phyloP scores from a whole-genome alignment of 2,888 invertebrate genomes.

The Colletes collaris region DNA sequence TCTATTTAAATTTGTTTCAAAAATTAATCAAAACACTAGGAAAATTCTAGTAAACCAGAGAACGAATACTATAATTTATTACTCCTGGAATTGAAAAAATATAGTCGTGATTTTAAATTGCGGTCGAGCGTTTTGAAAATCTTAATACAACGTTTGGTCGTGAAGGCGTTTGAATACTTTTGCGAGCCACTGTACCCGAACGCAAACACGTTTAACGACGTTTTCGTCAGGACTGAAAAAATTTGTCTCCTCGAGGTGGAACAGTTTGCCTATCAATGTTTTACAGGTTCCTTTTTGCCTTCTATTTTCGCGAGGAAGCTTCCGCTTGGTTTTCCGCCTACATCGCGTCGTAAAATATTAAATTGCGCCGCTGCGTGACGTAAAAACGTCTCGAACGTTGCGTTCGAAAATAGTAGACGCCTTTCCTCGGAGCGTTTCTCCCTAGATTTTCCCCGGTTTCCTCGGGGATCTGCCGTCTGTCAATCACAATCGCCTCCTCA shows the following conservation, averaged over 20 bases:
- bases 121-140: too few relatives aligned
- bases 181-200: too few relatives aligned
- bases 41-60: too few relatives aligned
- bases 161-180: too few relatives aligned
- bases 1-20: too few relatives aligned
- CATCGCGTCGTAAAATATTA: slow-evolving; percentile 16
- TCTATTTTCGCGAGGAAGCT: not conserved
- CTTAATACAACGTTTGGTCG: too few relatives aligned
- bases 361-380: too few relatives aligned
- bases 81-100: too few relatives aligned
- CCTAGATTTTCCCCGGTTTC: slow-evolving; percentile 2
- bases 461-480: not conserved
- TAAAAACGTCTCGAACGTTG: not conserved
- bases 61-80: too few relatives aligned
- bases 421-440: not conserved
- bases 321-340: not conserved
- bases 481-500: slow-evolving; percentile 35
- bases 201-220: too few relatives aligned
- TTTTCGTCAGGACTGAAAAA: not conserved
- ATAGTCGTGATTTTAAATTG: too few relatives aligned
- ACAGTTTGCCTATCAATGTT: not conserved
- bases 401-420: not conserved
- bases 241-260: not conserved
- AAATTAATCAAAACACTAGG: too few relatives aligned
- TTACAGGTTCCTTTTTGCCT: not conserved